Evolutionary conservation across 2,113 vertebrate species (phyloP).

Genomic region (Hippocampus barbouri): DNA sequence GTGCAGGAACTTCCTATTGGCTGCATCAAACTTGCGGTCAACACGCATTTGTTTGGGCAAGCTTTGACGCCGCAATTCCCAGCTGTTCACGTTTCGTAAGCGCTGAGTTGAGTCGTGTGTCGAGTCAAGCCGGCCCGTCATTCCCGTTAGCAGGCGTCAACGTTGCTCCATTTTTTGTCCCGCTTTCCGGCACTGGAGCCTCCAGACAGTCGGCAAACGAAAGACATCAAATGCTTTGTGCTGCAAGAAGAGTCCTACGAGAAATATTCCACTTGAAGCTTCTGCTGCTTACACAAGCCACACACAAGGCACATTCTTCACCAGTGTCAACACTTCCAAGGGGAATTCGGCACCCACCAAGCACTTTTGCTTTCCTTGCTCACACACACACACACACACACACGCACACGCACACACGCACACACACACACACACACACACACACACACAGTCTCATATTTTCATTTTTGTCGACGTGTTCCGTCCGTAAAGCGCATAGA

Average conservation of each 20-base stretch:
- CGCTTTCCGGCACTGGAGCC: neutral
- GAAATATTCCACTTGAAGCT: neutral
- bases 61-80: neutral
- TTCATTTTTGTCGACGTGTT: neutral
- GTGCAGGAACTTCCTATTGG: neutral
- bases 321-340: conserved; percentile 1
- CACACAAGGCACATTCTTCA: neutral
- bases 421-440: neutral
- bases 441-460: neutral
- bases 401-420: neutral
- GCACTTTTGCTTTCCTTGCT: neutral
- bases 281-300: neutral
- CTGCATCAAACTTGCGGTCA: neutral
- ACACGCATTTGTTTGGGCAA: conserved; percentile 1
- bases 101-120: neutral
- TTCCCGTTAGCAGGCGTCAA: neutral
- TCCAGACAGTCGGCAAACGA: neutral
- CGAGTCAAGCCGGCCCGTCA: neutral
- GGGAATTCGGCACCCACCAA: conserved; percentile 1
- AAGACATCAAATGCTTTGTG: neutral
- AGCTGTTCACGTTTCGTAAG: neutral
- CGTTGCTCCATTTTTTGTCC: neutral
- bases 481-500: neutral
- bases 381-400: neutral
- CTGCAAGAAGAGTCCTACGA: neutral